Percentiles rank a stretch among this genome's conserved stretches.
phyloP scores from a whole-genome alignment of 2,113 vertebrate genomes.

The Glaucidium brasilianum region DNA sequence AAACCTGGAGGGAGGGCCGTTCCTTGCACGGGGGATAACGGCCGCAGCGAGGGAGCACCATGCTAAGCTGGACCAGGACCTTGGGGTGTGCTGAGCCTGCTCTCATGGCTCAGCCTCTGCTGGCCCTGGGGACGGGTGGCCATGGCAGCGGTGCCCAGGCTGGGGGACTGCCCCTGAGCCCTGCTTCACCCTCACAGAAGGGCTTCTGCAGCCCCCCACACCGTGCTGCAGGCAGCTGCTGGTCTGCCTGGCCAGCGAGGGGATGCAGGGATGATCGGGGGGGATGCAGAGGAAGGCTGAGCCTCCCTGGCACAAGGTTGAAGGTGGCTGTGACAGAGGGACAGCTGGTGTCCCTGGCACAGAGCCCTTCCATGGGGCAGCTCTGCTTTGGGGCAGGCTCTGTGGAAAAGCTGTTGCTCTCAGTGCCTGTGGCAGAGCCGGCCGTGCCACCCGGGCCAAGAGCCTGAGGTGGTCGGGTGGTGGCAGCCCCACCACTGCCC shows the following conservation, averaged over 20 bases:
- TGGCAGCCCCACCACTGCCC: rapidly evolving
- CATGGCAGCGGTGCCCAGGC: background rate
- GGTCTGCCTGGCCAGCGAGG: background rate
- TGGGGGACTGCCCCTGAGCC: background rate
- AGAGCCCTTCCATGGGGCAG: background rate
- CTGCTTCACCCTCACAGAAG: too few relatives aligned
- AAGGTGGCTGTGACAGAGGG: background rate
- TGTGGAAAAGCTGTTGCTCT: background rate
- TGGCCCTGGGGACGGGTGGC: rapidly evolving
- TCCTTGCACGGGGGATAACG: rapidly evolving
- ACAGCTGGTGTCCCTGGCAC: rapidly evolving
- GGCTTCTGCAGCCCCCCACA: background rate
- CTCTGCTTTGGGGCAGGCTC: background rate
- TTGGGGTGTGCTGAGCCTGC: rapidly evolving
- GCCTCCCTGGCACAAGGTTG: background rate
- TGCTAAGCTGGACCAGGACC: background rate
- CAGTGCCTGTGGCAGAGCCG: background rate
- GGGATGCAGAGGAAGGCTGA: rapidly evolving
- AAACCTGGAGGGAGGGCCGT: background rate
- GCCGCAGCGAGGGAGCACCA: rapidly evolving
- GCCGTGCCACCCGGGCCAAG: rapidly evolving
- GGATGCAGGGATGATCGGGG: background rate
- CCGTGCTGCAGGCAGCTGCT: too few relatives aligned
- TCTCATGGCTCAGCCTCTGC: background rate
- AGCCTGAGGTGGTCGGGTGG: background rate